These are phyloP conservation scores for Brachypteracias leptosomus DNA, from an alignment of 2,113 vertebrate genomes.

Conservation along the genomic window DNA sequence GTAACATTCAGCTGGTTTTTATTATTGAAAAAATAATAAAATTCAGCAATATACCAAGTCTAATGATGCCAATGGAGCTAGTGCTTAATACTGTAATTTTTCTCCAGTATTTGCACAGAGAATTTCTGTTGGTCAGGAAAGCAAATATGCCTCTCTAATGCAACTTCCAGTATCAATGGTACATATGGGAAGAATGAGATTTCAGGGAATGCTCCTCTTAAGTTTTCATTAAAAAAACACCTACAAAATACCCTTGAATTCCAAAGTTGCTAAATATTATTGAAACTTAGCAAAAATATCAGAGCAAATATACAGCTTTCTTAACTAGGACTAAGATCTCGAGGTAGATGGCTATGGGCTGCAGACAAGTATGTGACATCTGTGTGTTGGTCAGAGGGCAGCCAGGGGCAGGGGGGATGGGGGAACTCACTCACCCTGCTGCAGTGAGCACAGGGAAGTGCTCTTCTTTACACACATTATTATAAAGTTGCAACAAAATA, in stretches of 20 bases:
- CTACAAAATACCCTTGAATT: background rate
- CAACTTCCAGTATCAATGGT: background rate
- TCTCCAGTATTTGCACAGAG: background rate
- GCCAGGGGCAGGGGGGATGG: background rate
- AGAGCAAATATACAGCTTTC: background rate
- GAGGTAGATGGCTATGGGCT: background rate
- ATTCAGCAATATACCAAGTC: background rate
- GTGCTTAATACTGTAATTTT: background rate
- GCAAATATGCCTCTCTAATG: background rate
- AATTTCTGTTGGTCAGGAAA: background rate
- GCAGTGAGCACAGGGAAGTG: background rate
- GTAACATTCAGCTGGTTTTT: background rate
- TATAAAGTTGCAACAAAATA: background rate
- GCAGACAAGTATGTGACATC: background rate
- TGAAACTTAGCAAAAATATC: background rate
- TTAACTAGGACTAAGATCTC: background rate
- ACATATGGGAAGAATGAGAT: background rate
- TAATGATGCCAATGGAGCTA: background rate
- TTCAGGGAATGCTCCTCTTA: background rate
- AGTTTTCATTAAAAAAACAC: background rate
- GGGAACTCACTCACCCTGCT: background rate
- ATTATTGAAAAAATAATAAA: background rate
- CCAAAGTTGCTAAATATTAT: background rate
- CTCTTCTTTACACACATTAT: background rate
- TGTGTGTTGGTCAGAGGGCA: background rate